phyloP scores from a whole-genome alignment of 2,888 invertebrate genomes.

The Eupeodes luniger region DNA sequence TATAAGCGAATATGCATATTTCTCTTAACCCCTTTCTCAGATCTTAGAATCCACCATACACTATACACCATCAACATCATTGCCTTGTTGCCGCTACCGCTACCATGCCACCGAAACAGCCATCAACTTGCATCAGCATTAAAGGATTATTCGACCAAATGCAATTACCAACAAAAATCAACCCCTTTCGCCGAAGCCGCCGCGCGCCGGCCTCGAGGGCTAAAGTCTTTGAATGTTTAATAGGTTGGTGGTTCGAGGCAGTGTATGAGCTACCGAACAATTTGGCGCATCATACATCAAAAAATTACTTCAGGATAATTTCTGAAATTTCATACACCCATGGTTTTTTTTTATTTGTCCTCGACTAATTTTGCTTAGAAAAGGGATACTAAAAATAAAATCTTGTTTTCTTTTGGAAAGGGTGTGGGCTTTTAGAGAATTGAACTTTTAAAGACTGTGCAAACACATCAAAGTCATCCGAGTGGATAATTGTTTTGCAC shows the following conservation, averaged over 20 bases:
- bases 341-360: neutral
- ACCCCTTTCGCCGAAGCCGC: conserved; percentile 70
- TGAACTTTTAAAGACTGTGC: neutral
- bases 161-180: conserved; percentile 81
- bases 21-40: conserved; percentile 80
- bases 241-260: conserved; percentile 56
- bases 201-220: neutral
- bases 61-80: too few relatives aligned
- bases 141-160: conserved; percentile 84
- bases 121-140: conserved; percentile 83
- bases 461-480: conserved; percentile 23
- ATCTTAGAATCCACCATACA: conserved; percentile 55
- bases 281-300: conserved; percentile 50
- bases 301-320: conserved; percentile 57
- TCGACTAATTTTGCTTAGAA: conserved; percentile 33
- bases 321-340: conserved; percentile 19
- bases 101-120: conserved; percentile 45
- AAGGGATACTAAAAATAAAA: conserved; percentile 43
- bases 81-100: neutral
- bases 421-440: neutral
- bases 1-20: conserved; percentile 80
- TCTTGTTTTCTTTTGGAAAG: neutral
- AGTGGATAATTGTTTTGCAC: conserved; percentile 70
- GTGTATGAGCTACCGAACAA: conserved; percentile 50
- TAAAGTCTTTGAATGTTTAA: conserved; percentile 59